Conservation (phyloP, 2,797 vertebrate species). For the Trachurus trachurus region DNA sequence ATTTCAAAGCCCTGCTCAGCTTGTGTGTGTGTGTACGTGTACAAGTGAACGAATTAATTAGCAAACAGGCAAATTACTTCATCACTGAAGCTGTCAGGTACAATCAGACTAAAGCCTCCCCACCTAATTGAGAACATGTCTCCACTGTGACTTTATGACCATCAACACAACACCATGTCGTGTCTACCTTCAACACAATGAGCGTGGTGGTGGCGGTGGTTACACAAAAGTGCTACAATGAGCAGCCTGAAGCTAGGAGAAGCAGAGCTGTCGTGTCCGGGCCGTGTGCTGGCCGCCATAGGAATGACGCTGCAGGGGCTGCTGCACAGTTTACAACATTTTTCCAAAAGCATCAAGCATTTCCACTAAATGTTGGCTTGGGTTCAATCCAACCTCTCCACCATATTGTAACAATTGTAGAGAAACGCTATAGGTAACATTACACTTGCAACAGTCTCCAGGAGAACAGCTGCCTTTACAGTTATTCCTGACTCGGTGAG, state of each 20-base stretch:
- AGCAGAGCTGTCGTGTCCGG: not conserved
- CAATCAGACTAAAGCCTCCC: slow-evolving; percentile 38
- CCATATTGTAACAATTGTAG: not conserved
- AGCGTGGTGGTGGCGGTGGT: slow-evolving; percentile 2
- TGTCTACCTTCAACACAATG: not conserved
- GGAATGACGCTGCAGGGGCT: not conserved
- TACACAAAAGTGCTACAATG: not conserved
- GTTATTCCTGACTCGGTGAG: not conserved
- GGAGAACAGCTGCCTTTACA: not conserved
- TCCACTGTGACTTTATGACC: not conserved
- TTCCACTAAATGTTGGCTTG: not conserved
- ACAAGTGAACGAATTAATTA: slow-evolving; percentile 11
- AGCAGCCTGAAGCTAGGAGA: not conserved
- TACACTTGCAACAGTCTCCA: not conserved
- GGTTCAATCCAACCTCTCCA: not conserved
- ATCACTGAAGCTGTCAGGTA: slow-evolving; percentile 57
- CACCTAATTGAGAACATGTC: not conserved
- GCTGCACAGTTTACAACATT: not conserved
- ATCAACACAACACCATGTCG: not conserved
- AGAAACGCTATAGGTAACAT: not conserved
- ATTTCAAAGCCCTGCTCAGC: slow-evolving; percentile 64
- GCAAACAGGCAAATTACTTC: slow-evolving; percentile 46
- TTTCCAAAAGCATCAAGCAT: slow-evolving; percentile 4
- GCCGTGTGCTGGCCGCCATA: not conserved
- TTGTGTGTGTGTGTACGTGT: slow-evolving; percentile 10